A percentile compares a stretch with the other conserved stretches of the same genome.
phyloP scores from a whole-genome alignment of 2,888 invertebrate species.

The Calameuta idolon region DNA sequence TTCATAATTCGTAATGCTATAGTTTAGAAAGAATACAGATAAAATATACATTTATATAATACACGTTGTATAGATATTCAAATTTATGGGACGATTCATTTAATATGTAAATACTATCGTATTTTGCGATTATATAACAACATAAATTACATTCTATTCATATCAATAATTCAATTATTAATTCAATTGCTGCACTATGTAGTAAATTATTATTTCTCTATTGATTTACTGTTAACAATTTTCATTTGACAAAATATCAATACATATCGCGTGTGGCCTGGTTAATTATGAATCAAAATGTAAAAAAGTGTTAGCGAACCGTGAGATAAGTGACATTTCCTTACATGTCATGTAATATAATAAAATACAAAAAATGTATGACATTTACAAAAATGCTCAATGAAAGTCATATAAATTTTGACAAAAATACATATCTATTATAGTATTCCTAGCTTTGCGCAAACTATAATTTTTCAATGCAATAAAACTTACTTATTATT shows the following conservation, averaged over 20 bases:
- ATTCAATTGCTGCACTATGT: background rate
- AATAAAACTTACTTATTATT: conserved; percentile 56
- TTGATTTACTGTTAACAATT: background rate
- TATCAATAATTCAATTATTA: background rate
- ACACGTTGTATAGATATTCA: background rate
- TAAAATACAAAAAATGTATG: background rate
- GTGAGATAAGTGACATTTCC: background rate
- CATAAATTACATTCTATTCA: background rate
- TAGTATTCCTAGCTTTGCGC: background rate
- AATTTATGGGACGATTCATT: background rate
- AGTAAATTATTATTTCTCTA: background rate
- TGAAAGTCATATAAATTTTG: background rate
- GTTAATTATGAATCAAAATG: background rate
- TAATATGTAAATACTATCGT: background rate
- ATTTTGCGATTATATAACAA: background rate
- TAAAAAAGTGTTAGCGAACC: background rate
- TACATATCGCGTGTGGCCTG: background rate
- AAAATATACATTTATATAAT: background rate
- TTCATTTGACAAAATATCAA: background rate
- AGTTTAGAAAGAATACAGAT: background rate
- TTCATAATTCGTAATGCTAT: background rate
- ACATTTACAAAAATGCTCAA: background rate
- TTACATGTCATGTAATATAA: background rate
- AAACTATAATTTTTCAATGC: background rate
- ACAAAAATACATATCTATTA: background rate